These are phyloP conservation scores for Pantherophis guttatus DNA, from an alignment of 2,113 vertebrate species.

Conservation along the genomic window DNA sequence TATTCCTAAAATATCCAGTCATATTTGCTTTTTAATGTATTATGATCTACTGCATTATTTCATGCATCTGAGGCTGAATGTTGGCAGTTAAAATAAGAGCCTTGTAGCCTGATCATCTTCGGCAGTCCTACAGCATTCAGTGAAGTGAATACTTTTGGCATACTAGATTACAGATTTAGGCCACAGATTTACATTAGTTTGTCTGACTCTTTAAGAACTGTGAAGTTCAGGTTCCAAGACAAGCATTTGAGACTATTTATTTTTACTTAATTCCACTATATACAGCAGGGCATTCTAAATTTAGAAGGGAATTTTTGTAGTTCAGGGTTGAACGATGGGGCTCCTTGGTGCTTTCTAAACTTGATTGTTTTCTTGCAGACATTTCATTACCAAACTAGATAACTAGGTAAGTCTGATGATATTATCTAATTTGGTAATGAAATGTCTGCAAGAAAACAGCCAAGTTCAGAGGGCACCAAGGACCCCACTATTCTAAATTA, in stretches of 20 bases:
- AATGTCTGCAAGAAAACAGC: background rate
- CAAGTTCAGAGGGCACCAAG: background rate
- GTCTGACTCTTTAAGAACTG: background rate
- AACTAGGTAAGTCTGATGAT: background rate
- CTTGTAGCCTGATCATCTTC: background rate
- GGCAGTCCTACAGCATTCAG: background rate
- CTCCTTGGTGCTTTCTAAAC: background rate
- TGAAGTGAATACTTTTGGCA: background rate
- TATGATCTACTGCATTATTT: background rate
- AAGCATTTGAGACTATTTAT: background rate
- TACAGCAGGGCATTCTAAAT: background rate
- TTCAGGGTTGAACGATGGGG: background rate
- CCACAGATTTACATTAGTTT: background rate
- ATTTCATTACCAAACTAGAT: background rate
- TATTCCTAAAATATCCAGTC: background rate
- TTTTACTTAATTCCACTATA: background rate
- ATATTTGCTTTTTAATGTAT: background rate
- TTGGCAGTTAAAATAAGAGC: background rate
- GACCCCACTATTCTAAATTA: background rate
- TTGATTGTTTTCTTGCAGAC: background rate
- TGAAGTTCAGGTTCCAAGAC: background rate
- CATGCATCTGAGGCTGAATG: background rate
- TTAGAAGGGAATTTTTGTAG: background rate
- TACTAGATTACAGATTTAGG: background rate
- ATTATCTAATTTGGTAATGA: background rate